These are phyloP conservation scores for Nephrotoma flavescens DNA, from an alignment of 2,888 invertebrate species.

Conservation along the genomic window DNA sequence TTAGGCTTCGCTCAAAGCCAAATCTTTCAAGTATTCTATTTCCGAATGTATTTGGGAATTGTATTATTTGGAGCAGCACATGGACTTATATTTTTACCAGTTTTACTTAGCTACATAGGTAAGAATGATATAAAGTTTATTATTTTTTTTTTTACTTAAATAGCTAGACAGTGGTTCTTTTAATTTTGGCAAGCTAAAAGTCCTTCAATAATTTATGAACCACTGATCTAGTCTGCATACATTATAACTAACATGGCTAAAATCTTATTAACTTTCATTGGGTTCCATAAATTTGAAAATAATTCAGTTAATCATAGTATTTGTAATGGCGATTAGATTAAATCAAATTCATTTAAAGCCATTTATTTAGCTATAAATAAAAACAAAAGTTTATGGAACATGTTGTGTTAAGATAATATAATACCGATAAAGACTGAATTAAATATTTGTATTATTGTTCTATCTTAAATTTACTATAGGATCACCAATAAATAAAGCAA, in stretches of 20 bases:
- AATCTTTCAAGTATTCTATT: constrained; percentile 91
- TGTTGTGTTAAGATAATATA: not conserved
- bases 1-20: constrained; percentile 95
- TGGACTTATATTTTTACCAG: constrained; percentile 93
- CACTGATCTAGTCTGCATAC: not conserved
- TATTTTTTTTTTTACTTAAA: not conserved
- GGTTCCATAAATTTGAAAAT: not conserved
- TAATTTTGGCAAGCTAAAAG: not conserved
- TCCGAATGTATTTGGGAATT: constrained; percentile 95
- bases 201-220: not conserved
- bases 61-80: constrained; percentile 94
- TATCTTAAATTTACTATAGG: constrained; percentile 35
- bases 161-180: not conserved
- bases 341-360: not conserved
- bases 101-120: constrained; percentile 94
- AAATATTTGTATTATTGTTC: not conserved
- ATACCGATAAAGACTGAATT: not conserved
- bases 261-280: not conserved
- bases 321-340: not conserved
- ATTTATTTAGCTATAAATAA: not conserved
- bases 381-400: not conserved
- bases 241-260: not conserved
- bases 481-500: constrained; percentile 69
- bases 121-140: constrained; percentile 15
- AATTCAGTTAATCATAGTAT: not conserved